phyloP scores from a whole-genome alignment of 2,888 invertebrate species.

The Limnephilus auricula region DNA sequence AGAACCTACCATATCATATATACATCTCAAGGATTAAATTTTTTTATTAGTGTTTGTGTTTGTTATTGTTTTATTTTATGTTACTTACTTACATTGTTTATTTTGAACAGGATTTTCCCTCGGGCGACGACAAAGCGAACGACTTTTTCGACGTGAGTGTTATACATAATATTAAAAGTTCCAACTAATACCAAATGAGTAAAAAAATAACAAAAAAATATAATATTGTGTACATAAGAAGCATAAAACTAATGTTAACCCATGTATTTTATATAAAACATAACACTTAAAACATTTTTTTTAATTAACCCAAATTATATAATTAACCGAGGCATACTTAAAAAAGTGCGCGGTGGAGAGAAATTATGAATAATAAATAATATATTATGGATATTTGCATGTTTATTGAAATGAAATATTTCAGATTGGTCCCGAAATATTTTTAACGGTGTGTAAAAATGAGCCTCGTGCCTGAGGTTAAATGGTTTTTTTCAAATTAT shows the following conservation, averaged over 20 bases:
- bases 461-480: background rate
- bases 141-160: slow-evolving; percentile 52
- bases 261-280: background rate
- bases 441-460: background rate
- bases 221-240: background rate
- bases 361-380: background rate
- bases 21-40: background rate
- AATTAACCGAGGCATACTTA: no score
- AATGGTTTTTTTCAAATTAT: no score
- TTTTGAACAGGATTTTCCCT: slow-evolving; percentile 52
- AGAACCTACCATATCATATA: background rate
- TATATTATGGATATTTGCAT: background rate
- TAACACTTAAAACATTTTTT: background rate
- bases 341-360: background rate
- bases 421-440: background rate
- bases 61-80: background rate
- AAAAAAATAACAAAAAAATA: background rate
- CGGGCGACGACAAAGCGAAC: slow-evolving; percentile 31
- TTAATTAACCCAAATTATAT: background rate
- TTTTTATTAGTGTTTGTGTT: background rate
- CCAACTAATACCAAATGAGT: slow-evolving; percentile 4
- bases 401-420: background rate
- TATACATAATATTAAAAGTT: background rate
- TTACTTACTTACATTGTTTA: slow-evolving; percentile 42
- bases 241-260: background rate